phyloP scores from a whole-genome alignment of 2,888 invertebrate genomes.

The Noctua janthe region DNA sequence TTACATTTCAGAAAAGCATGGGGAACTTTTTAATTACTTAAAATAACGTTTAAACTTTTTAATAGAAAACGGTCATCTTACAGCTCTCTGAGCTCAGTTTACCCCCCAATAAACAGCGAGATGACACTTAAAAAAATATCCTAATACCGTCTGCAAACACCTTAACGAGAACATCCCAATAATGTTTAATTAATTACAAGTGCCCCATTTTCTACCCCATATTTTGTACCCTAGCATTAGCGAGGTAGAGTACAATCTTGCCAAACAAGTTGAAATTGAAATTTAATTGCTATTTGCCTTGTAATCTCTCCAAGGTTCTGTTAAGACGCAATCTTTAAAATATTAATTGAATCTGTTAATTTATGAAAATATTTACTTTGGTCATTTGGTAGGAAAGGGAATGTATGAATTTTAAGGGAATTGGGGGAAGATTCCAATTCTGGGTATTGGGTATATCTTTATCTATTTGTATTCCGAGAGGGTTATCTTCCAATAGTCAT shows the following conservation, averaged over 20 bases:
- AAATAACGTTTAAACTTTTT: not conserved
- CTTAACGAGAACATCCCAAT: slow-evolving; percentile 55
- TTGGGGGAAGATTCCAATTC: not conserved
- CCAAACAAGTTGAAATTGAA: slow-evolving; percentile 53
- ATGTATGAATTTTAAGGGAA: slow-evolving; percentile 14
- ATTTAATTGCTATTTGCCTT: slow-evolving; percentile 66
- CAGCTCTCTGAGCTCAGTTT: not conserved
- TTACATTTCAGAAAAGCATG: not conserved
- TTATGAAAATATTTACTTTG: slow-evolving; percentile 48
- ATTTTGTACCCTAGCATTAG: slow-evolving; percentile 44
- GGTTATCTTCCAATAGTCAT: too few relatives aligned
- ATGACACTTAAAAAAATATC: slow-evolving; percentile 47
- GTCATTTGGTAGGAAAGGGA: slow-evolving; percentile 21
- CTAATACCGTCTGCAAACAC: slow-evolving; percentile 49
- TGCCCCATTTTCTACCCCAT: slow-evolving; percentile 17
- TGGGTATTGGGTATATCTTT: not conserved
- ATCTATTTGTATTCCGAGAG: too few relatives aligned
- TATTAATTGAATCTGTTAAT: slow-evolving; percentile 63
- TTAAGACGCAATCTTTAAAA: slow-evolving; percentile 55
- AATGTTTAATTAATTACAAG: slow-evolving; percentile 62
- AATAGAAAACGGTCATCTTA: not conserved
- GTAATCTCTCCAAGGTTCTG: slow-evolving; percentile 52
- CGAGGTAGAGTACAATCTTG: slow-evolving; percentile 42
- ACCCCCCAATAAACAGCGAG: slow-evolving; percentile 8
- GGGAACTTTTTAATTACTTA: not conserved